A percentile compares a stretch with the other conserved stretches of the same genome.
Conservation (phyloP, 2,888 invertebrate genomes). For the Cheilosia soror region DNA sequence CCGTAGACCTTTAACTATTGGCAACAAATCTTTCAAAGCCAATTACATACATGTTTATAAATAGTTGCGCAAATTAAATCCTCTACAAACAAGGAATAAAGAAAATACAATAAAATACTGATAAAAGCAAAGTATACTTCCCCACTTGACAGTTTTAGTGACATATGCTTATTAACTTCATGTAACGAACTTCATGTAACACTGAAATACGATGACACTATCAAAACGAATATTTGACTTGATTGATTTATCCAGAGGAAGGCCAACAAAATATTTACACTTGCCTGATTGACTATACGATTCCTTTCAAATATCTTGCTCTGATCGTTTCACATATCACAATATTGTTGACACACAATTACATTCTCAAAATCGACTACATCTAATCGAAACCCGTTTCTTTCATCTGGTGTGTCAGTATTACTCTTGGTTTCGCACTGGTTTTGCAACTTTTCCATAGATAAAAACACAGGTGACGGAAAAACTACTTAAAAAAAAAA, state of each 20-base stretch:
- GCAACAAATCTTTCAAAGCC: no score
- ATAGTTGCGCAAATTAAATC: background rate
- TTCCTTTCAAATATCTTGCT: background rate
- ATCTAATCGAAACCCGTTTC: background rate
- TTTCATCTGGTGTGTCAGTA: background rate
- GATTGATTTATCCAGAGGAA: no score
- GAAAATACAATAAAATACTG: background rate
- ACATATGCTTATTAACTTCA: background rate
- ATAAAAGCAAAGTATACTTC: background rate
- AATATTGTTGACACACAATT: background rate
- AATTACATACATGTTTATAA: no score
- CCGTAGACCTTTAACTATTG: no score
- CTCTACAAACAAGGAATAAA: background rate
- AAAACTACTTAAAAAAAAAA: background rate
- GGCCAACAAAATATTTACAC: background rate
- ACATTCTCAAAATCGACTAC: background rate
- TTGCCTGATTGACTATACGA: constrained; percentile 7
- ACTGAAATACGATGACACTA: background rate
- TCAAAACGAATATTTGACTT: no score
- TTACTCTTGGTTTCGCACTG: background rate
- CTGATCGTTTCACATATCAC: constrained; percentile 7
- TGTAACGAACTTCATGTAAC: background rate
- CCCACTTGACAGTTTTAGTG: background rate
- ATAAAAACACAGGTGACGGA: constrained; percentile 17
- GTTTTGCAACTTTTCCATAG: constrained; percentile 10